phyloP scores from a whole-genome alignment of 2,797 vertebrate genomes.

The Sparus aurata region DNA sequence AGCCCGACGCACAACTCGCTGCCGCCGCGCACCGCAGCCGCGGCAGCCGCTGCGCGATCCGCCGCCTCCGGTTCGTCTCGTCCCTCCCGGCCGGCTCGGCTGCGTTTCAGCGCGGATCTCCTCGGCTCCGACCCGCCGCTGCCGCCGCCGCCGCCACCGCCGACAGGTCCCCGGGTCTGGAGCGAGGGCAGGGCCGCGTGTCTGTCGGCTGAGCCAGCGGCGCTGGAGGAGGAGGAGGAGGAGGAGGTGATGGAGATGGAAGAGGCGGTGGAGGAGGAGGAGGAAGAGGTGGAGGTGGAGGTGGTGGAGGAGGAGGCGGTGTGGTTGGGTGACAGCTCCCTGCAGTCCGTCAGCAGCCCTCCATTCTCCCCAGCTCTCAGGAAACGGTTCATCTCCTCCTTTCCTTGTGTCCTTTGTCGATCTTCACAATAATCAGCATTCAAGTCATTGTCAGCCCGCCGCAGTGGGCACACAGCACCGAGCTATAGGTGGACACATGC shows the following conservation, averaged over 20 bases:
- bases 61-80: constrained; percentile 87
- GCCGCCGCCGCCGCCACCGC: constrained; percentile 45
- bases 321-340: constrained; percentile 85
- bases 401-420: constrained; percentile 86
- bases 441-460: constrained; percentile 90
- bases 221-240: constrained; percentile 88
- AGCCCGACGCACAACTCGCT: constrained; percentile 36
- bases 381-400: constrained; percentile 93
- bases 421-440: constrained; percentile 95
- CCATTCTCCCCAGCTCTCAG: constrained; percentile 81
- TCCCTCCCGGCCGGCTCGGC: constrained; percentile 82
- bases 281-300: constrained; percentile 78
- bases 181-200: constrained; percentile 74
- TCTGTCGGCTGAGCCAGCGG: constrained; percentile 77
- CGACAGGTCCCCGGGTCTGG: constrained; percentile 88
- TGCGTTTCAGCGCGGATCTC: constrained; percentile 93
- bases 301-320: constrained; percentile 80
- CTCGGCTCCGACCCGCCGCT: constrained; percentile 88
- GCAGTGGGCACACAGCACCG: constrained; percentile 51
- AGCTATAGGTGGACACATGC: constrained; percentile 34
- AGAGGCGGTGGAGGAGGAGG: constrained; percentile 67
- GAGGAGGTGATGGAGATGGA: constrained; percentile 78
- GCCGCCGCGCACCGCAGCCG: constrained; percentile 32
- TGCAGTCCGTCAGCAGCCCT: constrained; percentile 89
- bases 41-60: constrained; percentile 42